Base-by-base conservation (phyloP, 2,797 vertebrate genomes). In the Chanos chanos region DNA sequence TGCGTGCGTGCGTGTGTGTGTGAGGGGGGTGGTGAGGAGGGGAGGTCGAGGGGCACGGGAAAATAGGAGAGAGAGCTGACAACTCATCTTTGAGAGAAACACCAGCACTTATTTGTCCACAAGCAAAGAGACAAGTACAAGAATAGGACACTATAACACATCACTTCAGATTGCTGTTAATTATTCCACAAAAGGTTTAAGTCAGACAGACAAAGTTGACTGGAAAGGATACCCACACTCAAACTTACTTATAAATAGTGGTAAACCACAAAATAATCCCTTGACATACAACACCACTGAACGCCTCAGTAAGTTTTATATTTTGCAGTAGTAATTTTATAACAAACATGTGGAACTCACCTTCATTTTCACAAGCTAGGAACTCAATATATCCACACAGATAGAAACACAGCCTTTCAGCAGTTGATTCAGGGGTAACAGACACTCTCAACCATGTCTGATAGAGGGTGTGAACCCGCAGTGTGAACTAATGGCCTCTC, bases 61-160 rank as follows among this genome's bases (percentile, higher is more conserved):
- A 67, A 76, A 75, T 75, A 76, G 73, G 73, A 72, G 69, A 10
- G 54, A 64, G 54, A 71, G 76, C 78, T 75, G 77, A 83, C 83
- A 72, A 67, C 27, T 34, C 65, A 74, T 64, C 70, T 77, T 50
- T 72, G 41, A 76, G 41, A 56, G 30, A 77, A 77, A 71, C 64
- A 58, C 60, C 56, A 80, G 74, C 77, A 85, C 65, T 56, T 63
- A 80, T 72, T 75, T 65, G 76, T 78, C 68, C 4, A 16, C 13
- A 22, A 25, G 27, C 53, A 64, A 43, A 56, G 66, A 37, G 16
- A 4, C 21, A 24, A 34, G 24, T n/a, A n/a, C n/a, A n/a, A n/a
- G n/a, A n/a, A n/a, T n/a, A n/a, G n/a, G n/a, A n/a, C n/a, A n/a
- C n/a, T n/a, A n/a, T n/a, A n/a, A n/a, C n/a, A n/a, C n/a, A n/a